Base-by-base conservation (phyloP, 2,113 vertebrate species). In the Dipodomys spectabilis region DNA sequence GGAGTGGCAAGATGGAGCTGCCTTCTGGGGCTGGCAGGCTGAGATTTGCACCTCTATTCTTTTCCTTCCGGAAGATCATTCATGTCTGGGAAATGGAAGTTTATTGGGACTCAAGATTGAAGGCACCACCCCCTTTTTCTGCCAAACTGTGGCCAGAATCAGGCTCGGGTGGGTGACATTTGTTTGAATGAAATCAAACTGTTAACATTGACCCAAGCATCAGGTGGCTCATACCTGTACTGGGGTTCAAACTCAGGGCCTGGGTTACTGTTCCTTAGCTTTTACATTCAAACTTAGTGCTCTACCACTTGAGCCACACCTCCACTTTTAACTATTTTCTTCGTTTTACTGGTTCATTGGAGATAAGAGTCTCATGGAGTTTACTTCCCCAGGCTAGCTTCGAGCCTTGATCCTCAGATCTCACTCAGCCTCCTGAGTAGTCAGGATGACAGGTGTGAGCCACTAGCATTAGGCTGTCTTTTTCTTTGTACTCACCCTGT, bases 101-200 rank as follows among this genome's bases (percentile, higher is more conserved):
- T 82, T 44, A 39, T 32, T 39, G 30, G 20, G 64, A 23, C 67
- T 77, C 53, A 13, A 45, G 64, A 65, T 8, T 13, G 35, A 73
- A 30, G 30, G 5, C 19, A 28, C 60, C 73, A 7, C 15, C 28
- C 25, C 32, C 10, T 67, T 60, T 78, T 32, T 39, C 62, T 79
- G 69, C 65, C 85, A 82, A 73, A 49, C 44, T 57, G 8, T 27
- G 30, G n/a, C n/a, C 78, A 92, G 89, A 88, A 64, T 69, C 73
- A 57, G 15, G 72, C 79, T 62, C 81, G 25, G 68, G 30, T 8
- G 19, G 82, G 71, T 81, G 84, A 83, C 83, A 45, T 44, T 81
- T 81, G 81, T 86, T 91, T 89, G 74, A 91, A 78, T 62, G 68
- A 74, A 91, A 57, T 57, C 72, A 27, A 72, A 23, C 64, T 32